Base-by-base conservation (phyloP, 1,140 invertebrate genomes). In the Zaprionus camerounensis region DNA sequence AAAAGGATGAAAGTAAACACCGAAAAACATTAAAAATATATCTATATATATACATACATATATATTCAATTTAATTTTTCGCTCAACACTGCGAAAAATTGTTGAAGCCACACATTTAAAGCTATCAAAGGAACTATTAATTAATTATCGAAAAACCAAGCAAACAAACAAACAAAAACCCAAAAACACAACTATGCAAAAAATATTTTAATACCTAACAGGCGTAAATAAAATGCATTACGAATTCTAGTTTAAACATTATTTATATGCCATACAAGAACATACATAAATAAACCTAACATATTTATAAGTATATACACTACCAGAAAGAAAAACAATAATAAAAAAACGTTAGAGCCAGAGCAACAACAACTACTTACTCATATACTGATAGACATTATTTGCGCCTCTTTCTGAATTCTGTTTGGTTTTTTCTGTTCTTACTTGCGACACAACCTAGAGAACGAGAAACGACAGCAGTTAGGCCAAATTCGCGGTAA, bases 1-100 rank as follows among this genome's bases (percentile, higher is more conserved):
- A 88, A 85, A 88, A 90, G 85, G 85, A 90, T 90, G 85, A 90
- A 90, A 90, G 85, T 90, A 90, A 90, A 90, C 85, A 90, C 85
- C 85, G 85, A 86, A 86, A 87, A 87, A 90, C 78, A 84, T 82
- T 88, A 87, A 78, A 88, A 75, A 80, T 82, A 87, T 86, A 80
- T 87, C 67, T 82, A 64, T 75, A 76, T 73, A 69, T 75, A 58
- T 64, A 63, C 62, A 58, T 73, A 67, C 63, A 65, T 59, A 59
- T 75, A 59, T 63, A 61, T 58, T 90, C 85, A 88, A 90, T 81
- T 82, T 69, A 77, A 64, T 71, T 71, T 80, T 63, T 71, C 74
- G 78, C 62, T 61, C 66, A 57, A 53, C 51, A 34, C 28, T 66
- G 74, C 63, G 74, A 55, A 59, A 58, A 69, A 68, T 64, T 58